Conservation (phyloP, 2,888 invertebrate genomes). For the Synergus laeviventris region DNA sequence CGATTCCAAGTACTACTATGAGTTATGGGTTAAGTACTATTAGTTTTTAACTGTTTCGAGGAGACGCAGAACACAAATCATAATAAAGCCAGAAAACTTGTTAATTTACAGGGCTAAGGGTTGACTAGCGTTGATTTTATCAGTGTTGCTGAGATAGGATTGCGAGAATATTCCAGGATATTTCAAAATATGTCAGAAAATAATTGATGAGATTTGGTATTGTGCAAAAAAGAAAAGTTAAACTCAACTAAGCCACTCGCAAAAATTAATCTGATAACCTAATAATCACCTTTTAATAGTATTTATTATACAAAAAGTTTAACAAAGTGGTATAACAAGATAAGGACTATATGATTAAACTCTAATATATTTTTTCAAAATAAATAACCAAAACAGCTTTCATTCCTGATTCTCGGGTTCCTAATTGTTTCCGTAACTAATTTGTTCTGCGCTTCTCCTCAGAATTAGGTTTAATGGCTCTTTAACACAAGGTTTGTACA, state of each 20-base stretch:
- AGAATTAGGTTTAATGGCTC: conserved; percentile 16
- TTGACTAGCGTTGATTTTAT: conserved; percentile 29
- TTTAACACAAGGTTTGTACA: conserved; percentile 18
- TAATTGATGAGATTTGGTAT: neutral
- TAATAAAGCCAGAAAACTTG: conserved; percentile 28
- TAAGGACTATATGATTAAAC: neutral
- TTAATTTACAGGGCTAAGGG: conserved; percentile 34
- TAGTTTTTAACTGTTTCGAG: conserved; percentile 33
- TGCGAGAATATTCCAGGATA: neutral
- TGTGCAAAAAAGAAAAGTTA: too few species aligned
- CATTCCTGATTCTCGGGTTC: conserved; percentile 12
- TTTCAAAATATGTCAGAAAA: neutral
- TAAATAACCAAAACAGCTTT: neutral
- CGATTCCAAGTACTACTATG: conserved; percentile 37
- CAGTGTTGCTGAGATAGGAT: conserved; percentile 7
- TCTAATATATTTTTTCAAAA: conserved; percentile 11
- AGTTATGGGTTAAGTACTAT: conserved; percentile 39
- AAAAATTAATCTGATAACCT: too few species aligned
- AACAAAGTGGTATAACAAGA: neutral
- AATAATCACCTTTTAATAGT: too few species aligned
- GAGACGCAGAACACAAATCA: conserved; percentile 24
- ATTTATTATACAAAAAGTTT: neutral
- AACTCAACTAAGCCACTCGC: too few species aligned
- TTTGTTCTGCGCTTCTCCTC: conserved; percentile 6
- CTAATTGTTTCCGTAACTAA: conserved; percentile 27